phyloP scores from a whole-genome alignment of 2,113 vertebrate genomes.

The Nerophis lumbriciformis region DNA sequence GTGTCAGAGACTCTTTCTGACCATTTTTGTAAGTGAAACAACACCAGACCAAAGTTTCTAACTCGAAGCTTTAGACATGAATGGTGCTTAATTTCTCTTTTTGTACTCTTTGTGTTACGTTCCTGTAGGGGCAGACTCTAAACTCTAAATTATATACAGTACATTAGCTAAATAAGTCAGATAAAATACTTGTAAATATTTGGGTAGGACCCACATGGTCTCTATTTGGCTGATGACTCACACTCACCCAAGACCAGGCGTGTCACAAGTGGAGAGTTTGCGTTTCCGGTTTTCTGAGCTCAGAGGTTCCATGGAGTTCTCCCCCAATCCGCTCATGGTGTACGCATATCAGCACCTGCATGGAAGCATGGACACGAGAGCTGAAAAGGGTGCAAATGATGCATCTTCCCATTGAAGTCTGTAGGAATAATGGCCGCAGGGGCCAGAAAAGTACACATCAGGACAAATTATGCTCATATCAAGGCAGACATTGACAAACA shows the following conservation, averaged over 20 bases:
- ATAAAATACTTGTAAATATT: background rate
- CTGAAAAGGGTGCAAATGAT: constrained; percentile 19
- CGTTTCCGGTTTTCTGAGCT: constrained; percentile 83
- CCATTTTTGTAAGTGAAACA: too few species aligned
- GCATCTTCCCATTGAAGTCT: constrained; percentile 29
- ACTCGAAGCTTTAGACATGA: too few species aligned
- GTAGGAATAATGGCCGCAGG: constrained; percentile 21
- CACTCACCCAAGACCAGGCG: constrained; percentile 80
- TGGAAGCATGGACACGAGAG: constrained; percentile 19
- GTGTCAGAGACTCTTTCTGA: too few species aligned
- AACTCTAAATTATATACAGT: too few species aligned
- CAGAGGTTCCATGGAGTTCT: constrained; percentile 85
- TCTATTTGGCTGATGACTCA: constrained; percentile 13
- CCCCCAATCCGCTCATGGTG: constrained; percentile 90
- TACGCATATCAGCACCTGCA: constrained; percentile 82
- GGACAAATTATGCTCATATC: constrained; percentile 56
- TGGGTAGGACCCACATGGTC: constrained; percentile 8
- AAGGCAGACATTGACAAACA: constrained; percentile 54
- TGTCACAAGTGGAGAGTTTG: constrained; percentile 85
- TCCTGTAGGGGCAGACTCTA: too few species aligned
- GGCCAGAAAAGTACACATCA: constrained; percentile 32
- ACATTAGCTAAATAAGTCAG: too few species aligned
- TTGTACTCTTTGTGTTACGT: too few species aligned
- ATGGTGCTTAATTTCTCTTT: too few species aligned
- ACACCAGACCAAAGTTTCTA: too few species aligned